Evolutionary conservation across 2,888 invertebrate genomes (phyloP), one percentile per base, ranked within the genome.

Genomic region (Cantharis rustica): DNA sequence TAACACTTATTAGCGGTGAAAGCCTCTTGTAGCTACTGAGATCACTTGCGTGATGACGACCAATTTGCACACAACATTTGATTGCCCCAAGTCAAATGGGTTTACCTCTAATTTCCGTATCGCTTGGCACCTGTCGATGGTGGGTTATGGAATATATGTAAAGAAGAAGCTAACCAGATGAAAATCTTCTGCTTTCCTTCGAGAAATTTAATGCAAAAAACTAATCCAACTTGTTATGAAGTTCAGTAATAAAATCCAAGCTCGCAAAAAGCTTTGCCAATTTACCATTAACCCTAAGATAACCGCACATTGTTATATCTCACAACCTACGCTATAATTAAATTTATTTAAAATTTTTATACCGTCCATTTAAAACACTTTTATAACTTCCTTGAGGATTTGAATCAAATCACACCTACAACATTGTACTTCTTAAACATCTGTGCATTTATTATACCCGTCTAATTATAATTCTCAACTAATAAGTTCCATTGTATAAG

Each of bases 21-120:
- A 79, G 76, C 76, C 73, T 73, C 79, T 72, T 69, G 75, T 71
- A 73, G 79, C 79, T 79, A 79, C 79, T 69, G 78, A 68, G 75
- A 73, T 72, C 75, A 71, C 66, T 78, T 74, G 79, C 78, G 76
- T 76, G 76, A 68, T 68, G 72, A 72, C 68, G 69, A 64, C 61
- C 75, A 75, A 73, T 76, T 75, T 76, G 76, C 74, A 66, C 70
- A 72, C 31, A 26, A 69, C 69, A 64, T 16, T 61, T 72, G 73
- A 69, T 64, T 23, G 78, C 78, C 78, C 31, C 72, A 63, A 71
- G 78, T 75, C 69, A 78, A 77, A 77, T 78, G 74, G 71, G 73
- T 74, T 78, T 69, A 69, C 76, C 74, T 70, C 63, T 69, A 69
- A 71, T 74, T 72, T 77, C 75, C 75, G 61, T 72, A 75, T 75